Evolutionary conservation across 1,140 invertebrate species (phyloP).

Genomic region (Cydia pomonella): DNA sequence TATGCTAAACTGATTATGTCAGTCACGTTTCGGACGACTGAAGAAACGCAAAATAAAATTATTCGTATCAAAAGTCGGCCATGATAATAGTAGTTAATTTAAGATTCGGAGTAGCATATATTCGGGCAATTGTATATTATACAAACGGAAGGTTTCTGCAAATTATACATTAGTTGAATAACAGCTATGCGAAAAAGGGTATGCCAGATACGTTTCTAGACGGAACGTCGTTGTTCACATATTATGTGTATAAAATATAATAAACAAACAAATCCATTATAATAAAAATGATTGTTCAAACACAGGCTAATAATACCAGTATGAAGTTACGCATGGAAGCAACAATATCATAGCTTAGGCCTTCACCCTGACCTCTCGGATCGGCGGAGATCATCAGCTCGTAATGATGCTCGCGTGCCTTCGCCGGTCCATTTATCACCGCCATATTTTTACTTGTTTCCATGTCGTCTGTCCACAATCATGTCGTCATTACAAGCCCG

Average conservation of each 20-base stretch:
- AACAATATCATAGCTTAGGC: conserved; percentile 21
- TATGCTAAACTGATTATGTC: no score
- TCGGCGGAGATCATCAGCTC: conserved; percentile 53
- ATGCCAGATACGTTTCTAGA: no score
- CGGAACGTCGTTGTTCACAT: not conserved
- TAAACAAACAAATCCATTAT: not conserved
- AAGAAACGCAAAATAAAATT: no score
- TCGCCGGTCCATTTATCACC: conserved; percentile 70
- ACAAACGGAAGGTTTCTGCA: no score
- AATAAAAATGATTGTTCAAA: not conserved
- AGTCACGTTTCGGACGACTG: no score
- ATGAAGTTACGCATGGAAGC: conserved; percentile 1
- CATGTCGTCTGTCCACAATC: conserved; percentile 74
- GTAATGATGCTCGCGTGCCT: conserved; percentile 68
- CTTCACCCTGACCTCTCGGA: conserved; percentile 54
- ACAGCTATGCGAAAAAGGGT: no score
- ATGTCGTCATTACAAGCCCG: conserved; percentile 73
- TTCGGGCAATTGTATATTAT: no score
- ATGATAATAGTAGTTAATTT: no score
- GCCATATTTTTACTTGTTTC: conserved; percentile 74
- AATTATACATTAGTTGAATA: no score
- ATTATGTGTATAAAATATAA: not conserved
- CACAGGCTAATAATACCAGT: not conserved
- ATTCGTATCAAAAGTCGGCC: no score
- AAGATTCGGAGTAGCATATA: no score